These are phyloP conservation scores for Bombus soroeensis DNA, from an alignment of 1,140 invertebrate genomes.

Conservation along the genomic window DNA sequence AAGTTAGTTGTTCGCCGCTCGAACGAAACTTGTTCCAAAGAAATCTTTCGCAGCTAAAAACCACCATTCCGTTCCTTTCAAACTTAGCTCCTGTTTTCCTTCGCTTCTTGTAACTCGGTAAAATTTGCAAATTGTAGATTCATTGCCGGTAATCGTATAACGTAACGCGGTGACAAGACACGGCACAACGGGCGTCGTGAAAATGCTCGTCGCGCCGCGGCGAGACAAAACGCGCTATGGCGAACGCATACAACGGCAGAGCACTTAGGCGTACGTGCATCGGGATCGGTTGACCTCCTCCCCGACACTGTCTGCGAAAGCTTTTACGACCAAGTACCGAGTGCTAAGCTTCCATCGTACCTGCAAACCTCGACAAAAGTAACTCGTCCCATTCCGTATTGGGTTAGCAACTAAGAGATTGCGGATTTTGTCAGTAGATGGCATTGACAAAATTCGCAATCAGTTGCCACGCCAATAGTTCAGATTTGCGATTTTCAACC, in stretches of 20 bases:
- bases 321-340: conserved; percentile 63
- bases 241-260: conserved; percentile 19
- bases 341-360: conserved; percentile 43
- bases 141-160: background rate
- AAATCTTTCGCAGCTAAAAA: background rate
- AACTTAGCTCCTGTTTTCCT: too few species aligned
- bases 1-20: background rate
- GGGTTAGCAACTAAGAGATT: too few species aligned
- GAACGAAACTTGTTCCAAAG: background rate
- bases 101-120: background rate
- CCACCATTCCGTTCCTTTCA: too few species aligned
- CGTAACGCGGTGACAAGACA: background rate
- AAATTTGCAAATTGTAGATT: background rate
- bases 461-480: too few species aligned
- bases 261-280: conserved; percentile 40
- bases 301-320: conserved; percentile 65
- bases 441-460: too few species aligned
- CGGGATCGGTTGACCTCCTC: conserved; percentile 61
- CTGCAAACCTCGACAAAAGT: conserved; percentile 32
- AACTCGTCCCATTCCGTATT: background rate
- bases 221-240: background rate
- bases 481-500: too few species aligned
- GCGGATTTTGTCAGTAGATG: too few species aligned
- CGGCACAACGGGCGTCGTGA: background rate
- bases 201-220: background rate